Percentiles rank a stretch among this genome's conserved stretches.
These are phyloP conservation scores for Strigamia transsilvanica DNA, from an alignment of 2,888 invertebrate species.

Conservation along the genomic window DNA sequence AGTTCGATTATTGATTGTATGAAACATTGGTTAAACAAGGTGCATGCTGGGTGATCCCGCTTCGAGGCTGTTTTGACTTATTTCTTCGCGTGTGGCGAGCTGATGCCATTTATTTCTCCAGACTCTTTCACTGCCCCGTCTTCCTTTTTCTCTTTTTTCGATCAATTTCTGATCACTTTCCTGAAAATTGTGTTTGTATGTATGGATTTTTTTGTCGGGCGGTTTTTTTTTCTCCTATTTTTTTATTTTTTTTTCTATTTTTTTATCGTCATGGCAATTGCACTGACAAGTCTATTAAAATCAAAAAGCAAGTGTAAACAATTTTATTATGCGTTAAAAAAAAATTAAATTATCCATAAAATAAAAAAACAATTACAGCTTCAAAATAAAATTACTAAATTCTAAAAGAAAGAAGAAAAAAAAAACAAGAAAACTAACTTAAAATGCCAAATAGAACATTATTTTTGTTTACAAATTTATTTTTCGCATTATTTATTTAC, in stretches of 20 bases:
- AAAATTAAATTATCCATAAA: no score
- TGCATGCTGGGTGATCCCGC: conserved; percentile 39
- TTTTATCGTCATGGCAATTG: background rate
- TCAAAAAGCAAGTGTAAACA: conserved; percentile 6
- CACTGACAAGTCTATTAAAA: conserved; percentile 11
- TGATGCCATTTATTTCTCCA: conserved; percentile 36
- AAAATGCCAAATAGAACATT: no score
- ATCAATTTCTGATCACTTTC: conserved; percentile 37
- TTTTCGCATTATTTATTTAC: no score
- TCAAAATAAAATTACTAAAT: no score
- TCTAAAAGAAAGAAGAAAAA: no score
- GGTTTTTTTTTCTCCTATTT: background rate
- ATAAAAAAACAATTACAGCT: no score
- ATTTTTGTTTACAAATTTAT: no score
- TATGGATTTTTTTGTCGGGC: background rate
- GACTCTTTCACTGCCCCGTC: background rate
- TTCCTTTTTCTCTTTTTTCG: conserved; percentile 46
- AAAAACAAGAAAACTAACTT: no score
- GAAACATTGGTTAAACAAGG: conserved; percentile 36
- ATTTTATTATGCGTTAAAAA: background rate
- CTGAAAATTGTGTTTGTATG: conserved; percentile 27
- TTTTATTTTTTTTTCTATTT: background rate
- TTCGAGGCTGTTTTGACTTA: conserved; percentile 31
- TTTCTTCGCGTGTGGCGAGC: conserved; percentile 21
- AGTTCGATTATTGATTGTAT: conserved; percentile 27